A percentile compares a stretch with the other conserved stretches of the same genome.
Evolutionary conservation across 2,888 invertebrate genomes (phyloP).

Genomic region (Oligia latruncula): DNA sequence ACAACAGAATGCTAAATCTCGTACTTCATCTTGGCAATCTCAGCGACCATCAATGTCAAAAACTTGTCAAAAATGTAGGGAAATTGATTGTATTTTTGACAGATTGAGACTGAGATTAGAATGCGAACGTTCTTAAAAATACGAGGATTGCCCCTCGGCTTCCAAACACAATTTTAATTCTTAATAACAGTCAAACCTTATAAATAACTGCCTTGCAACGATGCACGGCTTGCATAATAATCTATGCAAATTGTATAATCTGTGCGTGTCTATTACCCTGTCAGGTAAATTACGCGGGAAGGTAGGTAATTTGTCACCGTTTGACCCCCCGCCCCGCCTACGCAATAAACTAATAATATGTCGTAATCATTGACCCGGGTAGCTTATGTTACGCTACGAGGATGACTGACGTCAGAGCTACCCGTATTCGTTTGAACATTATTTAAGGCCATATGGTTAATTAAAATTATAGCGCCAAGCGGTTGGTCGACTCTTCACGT

Average conservation of each 20-base stretch:
- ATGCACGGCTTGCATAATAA: slow-evolving; percentile 51
- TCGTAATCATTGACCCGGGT: slow-evolving; percentile 50
- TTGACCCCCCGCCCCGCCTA: slow-evolving; percentile 58
- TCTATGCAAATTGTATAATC: slow-evolving; percentile 67
- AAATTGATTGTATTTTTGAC: too few relatives aligned
- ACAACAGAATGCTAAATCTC: too few relatives aligned
- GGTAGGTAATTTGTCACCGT: slow-evolving; percentile 62
- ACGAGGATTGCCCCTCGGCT: too few relatives aligned
- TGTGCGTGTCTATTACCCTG: slow-evolving; percentile 55
- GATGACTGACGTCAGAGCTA: slow-evolving; percentile 45
- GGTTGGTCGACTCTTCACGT: neutral
- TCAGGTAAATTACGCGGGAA: slow-evolving; percentile 61
- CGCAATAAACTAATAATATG: slow-evolving; percentile 50
- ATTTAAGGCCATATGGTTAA: neutral
- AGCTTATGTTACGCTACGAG: slow-evolving; percentile 38
- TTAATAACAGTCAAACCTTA: slow-evolving; percentile 14
- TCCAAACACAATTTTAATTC: slow-evolving; percentile 8
- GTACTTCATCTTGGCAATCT: too few relatives aligned
- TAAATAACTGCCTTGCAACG: slow-evolving; percentile 19
- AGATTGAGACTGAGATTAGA: too few relatives aligned
- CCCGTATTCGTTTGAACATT: neutral
- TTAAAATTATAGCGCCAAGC: neutral
- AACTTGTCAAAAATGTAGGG: too few relatives aligned
- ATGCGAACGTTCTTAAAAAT: too few relatives aligned
- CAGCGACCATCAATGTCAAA: too few relatives aligned